A percentile compares a stretch with the other conserved stretches of the same genome.
Evolutionary conservation across 2,113 vertebrate genomes (phyloP).

Genomic region (Patagioenas fasciata): DNA sequence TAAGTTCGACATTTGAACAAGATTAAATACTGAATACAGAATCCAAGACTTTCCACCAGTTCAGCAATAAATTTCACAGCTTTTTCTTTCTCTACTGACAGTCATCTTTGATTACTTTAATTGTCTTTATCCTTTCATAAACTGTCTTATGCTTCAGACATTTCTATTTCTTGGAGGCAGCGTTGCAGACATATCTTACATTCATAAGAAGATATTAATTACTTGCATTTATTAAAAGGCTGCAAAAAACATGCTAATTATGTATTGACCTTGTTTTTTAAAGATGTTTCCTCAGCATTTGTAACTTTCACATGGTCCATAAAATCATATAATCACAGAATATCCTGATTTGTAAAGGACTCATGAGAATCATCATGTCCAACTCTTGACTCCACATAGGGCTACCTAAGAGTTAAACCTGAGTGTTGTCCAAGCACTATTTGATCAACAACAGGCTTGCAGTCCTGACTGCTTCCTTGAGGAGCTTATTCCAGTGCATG

Average conservation of each 20-base stretch:
- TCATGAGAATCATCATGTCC: not conserved
- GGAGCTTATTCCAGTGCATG: not conserved
- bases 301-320: not conserved
- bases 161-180: not conserved
- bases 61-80: not conserved
- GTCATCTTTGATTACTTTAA: not conserved
- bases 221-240: not conserved
- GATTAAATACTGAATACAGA: not conserved
- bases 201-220: not conserved
- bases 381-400: not conserved
- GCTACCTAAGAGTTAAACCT: not conserved
- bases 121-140: not conserved
- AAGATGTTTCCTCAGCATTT: not conserved
- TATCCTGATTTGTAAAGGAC: not conserved
- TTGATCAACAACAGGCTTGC: not conserved
- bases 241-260: not conserved
- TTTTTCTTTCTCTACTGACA: not conserved
- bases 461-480: not conserved
- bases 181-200: not conserved
- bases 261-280: not conserved
- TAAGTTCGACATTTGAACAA: not conserved
- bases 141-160: not conserved
- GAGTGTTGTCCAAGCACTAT: not conserved
- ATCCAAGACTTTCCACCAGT: not conserved
- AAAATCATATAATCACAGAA: not conserved